Evolutionary conservation across 2,113 vertebrate species (phyloP).

Genomic region (Athene cunicularia): DNA sequence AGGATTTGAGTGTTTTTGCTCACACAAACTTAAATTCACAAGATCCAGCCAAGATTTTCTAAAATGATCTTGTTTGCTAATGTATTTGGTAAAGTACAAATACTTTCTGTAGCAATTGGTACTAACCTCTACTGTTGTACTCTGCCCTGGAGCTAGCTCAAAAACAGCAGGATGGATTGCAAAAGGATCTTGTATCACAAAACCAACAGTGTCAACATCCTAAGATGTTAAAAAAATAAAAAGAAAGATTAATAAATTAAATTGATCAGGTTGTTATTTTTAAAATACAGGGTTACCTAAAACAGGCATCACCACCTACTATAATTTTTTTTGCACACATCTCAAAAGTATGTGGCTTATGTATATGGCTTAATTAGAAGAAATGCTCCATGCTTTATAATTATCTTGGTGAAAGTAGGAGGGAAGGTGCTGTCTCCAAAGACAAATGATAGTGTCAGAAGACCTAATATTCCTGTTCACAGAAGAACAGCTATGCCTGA

Average conservation of each 20-base stretch:
- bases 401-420: not conserved
- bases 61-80: not conserved
- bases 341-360: not conserved
- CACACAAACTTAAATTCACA: not conserved
- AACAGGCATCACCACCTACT: not conserved
- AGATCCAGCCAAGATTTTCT: not conserved
- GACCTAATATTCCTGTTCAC: not conserved
- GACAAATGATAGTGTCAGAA: not conserved
- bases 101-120: not conserved
- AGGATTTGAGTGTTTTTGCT: not conserved
- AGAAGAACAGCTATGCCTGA: not conserved
- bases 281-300: not conserved
- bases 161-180: constrained; percentile 83
- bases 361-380: not conserved
- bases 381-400: not conserved
- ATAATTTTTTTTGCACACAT: not conserved
- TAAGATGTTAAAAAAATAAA: constrained; percentile 6
- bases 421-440: not conserved
- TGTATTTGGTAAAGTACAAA: not conserved
- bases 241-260: not conserved
- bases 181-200: constrained; percentile 86
- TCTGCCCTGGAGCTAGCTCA: constrained; percentile 82
- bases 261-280: not conserved
- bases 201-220: constrained; percentile 72
- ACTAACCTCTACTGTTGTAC: constrained; percentile 82